A percentile compares a stretch with the other conserved stretches of the same genome.
Conservation (phyloP, 37 sponge, comb jelly and placozoan genomes). For the Diacarnus erythraeanus region DNA sequence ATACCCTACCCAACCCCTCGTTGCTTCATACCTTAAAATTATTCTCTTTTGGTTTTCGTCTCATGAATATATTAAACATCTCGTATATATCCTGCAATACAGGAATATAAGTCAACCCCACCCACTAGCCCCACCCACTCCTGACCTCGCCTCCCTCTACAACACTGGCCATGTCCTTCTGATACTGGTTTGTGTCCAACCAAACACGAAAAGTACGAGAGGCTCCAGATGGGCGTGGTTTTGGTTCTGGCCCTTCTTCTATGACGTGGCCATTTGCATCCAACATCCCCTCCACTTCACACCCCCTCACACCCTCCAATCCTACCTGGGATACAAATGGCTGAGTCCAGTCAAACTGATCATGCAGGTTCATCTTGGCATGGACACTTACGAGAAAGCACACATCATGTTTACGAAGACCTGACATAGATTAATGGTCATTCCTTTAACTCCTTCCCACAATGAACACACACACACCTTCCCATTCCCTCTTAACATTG, state of each 20-base stretch:
- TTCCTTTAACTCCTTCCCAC: too few relatives aligned
- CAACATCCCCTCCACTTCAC: constrained; percentile 98
- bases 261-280: constrained; percentile 82
- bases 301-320: constrained; percentile 87
- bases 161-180: constrained; percentile 78
- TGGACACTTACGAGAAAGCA: constrained; percentile 87
- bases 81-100: constrained; percentile 92
- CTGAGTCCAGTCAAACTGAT: constrained; percentile 47
- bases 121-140: background rate
- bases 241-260: constrained; percentile 72
- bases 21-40: constrained; percentile 85
- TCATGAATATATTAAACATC: constrained; percentile 90
- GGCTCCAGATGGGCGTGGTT: constrained; percentile 70
- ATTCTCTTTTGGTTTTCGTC: constrained; percentile 98
- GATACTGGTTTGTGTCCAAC: constrained; percentile 99
- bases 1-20: background rate
- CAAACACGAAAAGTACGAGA: constrained; percentile 84
- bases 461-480: too few relatives aligned
- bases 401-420: constrained; percentile 93
- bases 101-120: background rate
- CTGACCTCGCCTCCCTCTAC: constrained; percentile 72
- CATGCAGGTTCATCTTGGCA: constrained; percentile 60
- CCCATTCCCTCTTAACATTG: constrained; percentile 83
- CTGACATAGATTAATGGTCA: constrained; percentile 28
- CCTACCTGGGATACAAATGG: constrained; percentile 86